Base-by-base conservation (phyloP, 2,113 vertebrate genomes). In the Erpornis zantholeuca region DNA sequence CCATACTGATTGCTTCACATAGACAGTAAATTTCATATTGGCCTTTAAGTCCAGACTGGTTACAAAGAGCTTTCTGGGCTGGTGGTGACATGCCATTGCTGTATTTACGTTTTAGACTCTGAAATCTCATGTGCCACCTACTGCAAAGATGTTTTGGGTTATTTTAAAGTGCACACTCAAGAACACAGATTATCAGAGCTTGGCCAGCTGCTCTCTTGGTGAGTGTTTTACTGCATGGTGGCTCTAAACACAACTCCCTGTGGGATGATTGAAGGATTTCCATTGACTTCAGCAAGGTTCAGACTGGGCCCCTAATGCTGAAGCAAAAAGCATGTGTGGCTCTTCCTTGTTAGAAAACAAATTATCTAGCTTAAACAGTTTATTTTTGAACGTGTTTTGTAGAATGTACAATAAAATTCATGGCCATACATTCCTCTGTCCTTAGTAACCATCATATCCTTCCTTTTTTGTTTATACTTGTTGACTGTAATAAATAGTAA, bases 71-170 rank as follows among this genome's bases (percentile, higher is more conserved):
- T 88, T 71, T 70, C 35, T 29, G 36, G 42, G 54, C 72, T 76
- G 57, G n/a, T 77, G 71, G 53, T 94, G 80, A 73, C 36, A 33
- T 36, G 53, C 42, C 44, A 64, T 73, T 40, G 42, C 61, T 77
- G 38, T 73, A 40, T 71, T 79, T 70, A 82, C 0, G 0, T 60
- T 83, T 83, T 29, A 73, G 57, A 40, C 72, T 61, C 73, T 0
- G 50, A 90, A 50, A 94, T 91, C 61, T 88, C 80, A 84, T 38
- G 36, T 93, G 57, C 88, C 89, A 88, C 69, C 93, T 92, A 64
- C 70, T 52, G 92, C 78, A 86, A 85, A 88, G 61, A 70, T 69
- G 44, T n/a, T 93, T 87, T 86, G 63, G n/a, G 21, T 86, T 94
- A 92, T 79, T 92, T 72, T 82, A 73, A 94, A 45, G 63, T 50